Percentiles rank a stretch among this genome's conserved stretches.
These are phyloP conservation scores for Dolichallabes microphthalmus DNA, from an alignment of 2,113 vertebrate genomes.

Conservation along the genomic window DNA sequence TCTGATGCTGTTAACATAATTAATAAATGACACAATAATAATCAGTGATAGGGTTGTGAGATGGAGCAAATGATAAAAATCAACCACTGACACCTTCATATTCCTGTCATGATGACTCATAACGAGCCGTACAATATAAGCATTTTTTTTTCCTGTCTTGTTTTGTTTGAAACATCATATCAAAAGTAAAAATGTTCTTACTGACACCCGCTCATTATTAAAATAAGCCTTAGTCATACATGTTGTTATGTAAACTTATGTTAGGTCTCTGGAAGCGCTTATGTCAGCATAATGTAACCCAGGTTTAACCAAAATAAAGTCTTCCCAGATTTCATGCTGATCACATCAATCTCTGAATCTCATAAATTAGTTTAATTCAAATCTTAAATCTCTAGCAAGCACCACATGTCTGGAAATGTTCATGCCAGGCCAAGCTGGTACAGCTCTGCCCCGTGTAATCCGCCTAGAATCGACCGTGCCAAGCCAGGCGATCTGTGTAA, in stretches of 20 bases:
- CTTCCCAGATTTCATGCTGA: not conserved
- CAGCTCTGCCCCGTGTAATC: conserved; percentile 60
- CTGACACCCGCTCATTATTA: not conserved
- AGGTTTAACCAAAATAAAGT: not conserved
- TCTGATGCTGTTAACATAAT: not conserved
- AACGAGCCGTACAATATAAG: not conserved
- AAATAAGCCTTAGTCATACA: not conserved
- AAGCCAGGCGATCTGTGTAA: conserved; percentile 61
- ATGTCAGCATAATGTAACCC: not conserved
- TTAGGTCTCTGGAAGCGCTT: not conserved
- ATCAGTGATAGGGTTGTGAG: not conserved
- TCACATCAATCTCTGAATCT: conserved; percentile 19
- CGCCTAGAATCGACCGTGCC: conserved; percentile 60
- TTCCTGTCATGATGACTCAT: not conserved
- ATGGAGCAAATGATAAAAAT: not conserved
- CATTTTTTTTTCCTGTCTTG: not conserved
- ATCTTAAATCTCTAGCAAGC: conserved; percentile 13
- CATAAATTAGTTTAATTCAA: conserved; percentile 19
- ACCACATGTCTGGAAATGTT: conserved; percentile 38
- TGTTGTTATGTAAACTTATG: not conserved
- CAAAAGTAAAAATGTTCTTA: not conserved
- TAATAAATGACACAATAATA: not conserved
- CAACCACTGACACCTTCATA: not conserved
- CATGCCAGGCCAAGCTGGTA: conserved; percentile 47
- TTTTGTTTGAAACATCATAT: not conserved